phyloP scores from a whole-genome alignment of 2,888 invertebrate genomes.

The Neoscelio sp. region DNA sequence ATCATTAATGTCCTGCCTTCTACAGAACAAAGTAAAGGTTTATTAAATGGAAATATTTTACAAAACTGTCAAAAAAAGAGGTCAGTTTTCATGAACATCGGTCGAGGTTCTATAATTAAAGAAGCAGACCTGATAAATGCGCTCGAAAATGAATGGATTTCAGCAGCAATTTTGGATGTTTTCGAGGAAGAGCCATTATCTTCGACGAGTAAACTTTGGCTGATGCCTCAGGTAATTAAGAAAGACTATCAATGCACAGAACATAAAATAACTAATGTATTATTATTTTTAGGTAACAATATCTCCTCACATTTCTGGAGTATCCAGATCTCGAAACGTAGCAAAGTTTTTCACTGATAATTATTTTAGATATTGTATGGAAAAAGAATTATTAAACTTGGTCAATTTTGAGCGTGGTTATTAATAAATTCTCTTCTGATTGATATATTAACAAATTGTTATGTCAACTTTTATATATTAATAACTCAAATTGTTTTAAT shows the following conservation, averaged over 20 bases:
- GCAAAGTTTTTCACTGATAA: conserved; percentile 83
- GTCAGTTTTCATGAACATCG: conserved; percentile 85
- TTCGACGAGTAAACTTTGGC: conserved; percentile 83
- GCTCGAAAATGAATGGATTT: conserved; percentile 84
- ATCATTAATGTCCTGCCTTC: conserved; percentile 84
- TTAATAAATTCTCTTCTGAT: conserved; percentile 72
- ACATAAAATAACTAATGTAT: conserved; percentile 33
- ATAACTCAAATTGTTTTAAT: neutral
- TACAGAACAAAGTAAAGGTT: conserved; percentile 83
- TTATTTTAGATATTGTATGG: conserved; percentile 80
- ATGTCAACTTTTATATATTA: conserved; percentile 1
- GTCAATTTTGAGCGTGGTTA: conserved; percentile 83
- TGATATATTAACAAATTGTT: conserved; percentile 13
- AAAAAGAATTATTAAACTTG: conserved; percentile 79
- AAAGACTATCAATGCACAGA: too few species aligned
- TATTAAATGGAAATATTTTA: conserved; percentile 84
- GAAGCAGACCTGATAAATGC: conserved; percentile 84
- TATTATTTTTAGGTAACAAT: conserved; percentile 81
- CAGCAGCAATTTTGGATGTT: conserved; percentile 85
- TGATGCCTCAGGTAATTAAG: conserved; percentile 82
- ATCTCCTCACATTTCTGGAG: conserved; percentile 83
- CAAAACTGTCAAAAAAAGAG: conserved; percentile 82
- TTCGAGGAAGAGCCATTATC: conserved; percentile 85
- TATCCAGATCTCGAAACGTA: conserved; percentile 82
- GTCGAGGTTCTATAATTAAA: conserved; percentile 84